These are phyloP conservation scores for Stigmatopora nigra DNA, from an alignment of 2,113 vertebrate species.

Conservation along the genomic window DNA sequence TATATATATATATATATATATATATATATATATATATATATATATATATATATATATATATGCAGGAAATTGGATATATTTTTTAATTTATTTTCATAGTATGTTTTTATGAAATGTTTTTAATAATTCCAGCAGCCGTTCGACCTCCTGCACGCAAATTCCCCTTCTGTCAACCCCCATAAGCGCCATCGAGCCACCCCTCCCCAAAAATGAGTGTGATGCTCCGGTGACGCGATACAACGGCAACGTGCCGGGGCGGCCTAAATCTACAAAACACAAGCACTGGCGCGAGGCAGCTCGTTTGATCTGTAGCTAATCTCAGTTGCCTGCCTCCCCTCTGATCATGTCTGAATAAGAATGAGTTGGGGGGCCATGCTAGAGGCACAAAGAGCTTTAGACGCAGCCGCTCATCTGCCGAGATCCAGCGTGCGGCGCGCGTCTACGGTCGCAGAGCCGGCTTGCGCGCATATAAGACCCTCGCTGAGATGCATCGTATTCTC, in stretches of 20 bases:
- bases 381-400: constrained; percentile 69
- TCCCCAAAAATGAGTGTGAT: constrained; percentile 54
- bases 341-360: constrained; percentile 74
- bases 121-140: constrained; percentile 47
- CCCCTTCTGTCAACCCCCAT: constrained; percentile 46
- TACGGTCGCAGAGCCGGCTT: constrained; percentile 36
- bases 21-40: too few relatives aligned
- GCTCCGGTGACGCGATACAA: constrained; percentile 46
- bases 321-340: constrained; percentile 71
- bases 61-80: too few relatives aligned
- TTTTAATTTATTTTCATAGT: too few relatives aligned
- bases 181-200: constrained; percentile 51
- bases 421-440: constrained; percentile 25
- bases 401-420: constrained; percentile 44
- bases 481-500: constrained; percentile 46
- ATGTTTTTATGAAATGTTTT: constrained; percentile 51
- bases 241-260: constrained; percentile 44
- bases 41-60: too few relatives aligned
- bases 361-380: constrained; percentile 65
- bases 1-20: too few relatives aligned
- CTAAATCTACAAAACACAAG: constrained; percentile 70
- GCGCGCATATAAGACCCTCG: constrained; percentile 40
- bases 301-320: constrained; percentile 75
- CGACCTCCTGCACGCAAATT: constrained; percentile 44
- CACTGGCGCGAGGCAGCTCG: constrained; percentile 59